Evolutionary conservation across 2,113 vertebrate species (phyloP), one percentile per base, ranked within the genome.

Genomic region (Tychaedon coryphoeus): DNA sequence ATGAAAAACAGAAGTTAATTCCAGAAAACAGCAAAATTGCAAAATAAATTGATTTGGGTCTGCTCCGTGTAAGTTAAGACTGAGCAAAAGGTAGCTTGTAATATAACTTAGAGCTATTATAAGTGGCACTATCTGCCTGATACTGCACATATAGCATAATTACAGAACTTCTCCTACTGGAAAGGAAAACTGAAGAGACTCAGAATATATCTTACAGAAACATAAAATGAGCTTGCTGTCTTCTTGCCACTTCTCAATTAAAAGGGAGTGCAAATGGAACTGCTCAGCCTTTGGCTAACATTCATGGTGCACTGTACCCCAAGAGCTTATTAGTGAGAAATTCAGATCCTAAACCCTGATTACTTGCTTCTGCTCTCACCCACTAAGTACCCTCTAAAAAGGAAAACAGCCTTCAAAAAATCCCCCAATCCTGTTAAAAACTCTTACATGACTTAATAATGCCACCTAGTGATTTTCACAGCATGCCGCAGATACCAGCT

Each of bases 401-500:
- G 2, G 9, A 56, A 80, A 70, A 62, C 3, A 22, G 14, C 15
- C 25, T 40, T 53, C 40, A 53, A 24, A 47, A 48, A 45, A n/a
- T 3, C 1, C 15, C 19, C 9, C 34, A 77, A 65, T 2, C 3
- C 38, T 48, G 9, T 33, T 70, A 54, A 64, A 82, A 86, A n/a
- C 7, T 43, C 14, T 43, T 71, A 0, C 3, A 13, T 53, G 80
- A 70, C 17, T 18, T 71, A 67, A 81, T 65, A 38, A 47, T 84
- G 95, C 89, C 95, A 96, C 23, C 91, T 97, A 94, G 76, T 65
- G 96, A 84, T 22, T 26, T 43, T n/a, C 40, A 66, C 8, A 69
- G 73, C 14, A 51, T 4, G 11, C 6, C 61, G 13, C 8, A 40
- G 7, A 0, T 20, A 78, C 45, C 9, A 42, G 50, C 16, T 31